Conservation (phyloP, 2,113 vertebrate genomes). For the Eclectus roratus region DNA sequence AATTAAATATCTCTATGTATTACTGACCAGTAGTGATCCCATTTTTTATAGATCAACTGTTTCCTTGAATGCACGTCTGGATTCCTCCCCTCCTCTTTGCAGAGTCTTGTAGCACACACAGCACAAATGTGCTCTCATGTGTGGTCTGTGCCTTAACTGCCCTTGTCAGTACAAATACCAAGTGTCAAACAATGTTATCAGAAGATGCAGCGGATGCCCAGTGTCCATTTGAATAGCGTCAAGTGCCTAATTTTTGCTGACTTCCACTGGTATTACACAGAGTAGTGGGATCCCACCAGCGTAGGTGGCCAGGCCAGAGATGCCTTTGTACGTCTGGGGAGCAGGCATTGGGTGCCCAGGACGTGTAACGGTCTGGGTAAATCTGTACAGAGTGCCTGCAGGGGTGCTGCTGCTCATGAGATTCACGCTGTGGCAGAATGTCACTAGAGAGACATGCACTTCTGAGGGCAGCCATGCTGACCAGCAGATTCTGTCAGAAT, state of each 20-base stretch:
- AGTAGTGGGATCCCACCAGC: background rate
- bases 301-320: background rate
- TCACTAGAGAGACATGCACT: background rate
- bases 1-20: background rate
- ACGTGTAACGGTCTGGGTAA: accelerated
- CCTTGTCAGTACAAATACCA: background rate
- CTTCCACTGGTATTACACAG: accelerated
- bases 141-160: background rate
- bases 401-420: accelerated
- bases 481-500: background rate
- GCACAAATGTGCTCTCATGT: accelerated
- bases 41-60: background rate
- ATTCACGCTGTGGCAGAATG: accelerated
- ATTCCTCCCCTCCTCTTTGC: background rate
- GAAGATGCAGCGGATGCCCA: no score
- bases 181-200: background rate
- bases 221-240: no score
- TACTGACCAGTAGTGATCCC: background rate
- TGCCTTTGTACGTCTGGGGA: background rate
- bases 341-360: accelerated
- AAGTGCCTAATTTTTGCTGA: background rate
- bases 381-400: background rate
- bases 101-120: accelerated
- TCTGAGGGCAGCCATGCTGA: background rate
- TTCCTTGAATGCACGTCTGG: background rate